phyloP scores from a whole-genome alignment of 2,113 vertebrate genomes.

The Cyanoramphus novaezelandiae region DNA sequence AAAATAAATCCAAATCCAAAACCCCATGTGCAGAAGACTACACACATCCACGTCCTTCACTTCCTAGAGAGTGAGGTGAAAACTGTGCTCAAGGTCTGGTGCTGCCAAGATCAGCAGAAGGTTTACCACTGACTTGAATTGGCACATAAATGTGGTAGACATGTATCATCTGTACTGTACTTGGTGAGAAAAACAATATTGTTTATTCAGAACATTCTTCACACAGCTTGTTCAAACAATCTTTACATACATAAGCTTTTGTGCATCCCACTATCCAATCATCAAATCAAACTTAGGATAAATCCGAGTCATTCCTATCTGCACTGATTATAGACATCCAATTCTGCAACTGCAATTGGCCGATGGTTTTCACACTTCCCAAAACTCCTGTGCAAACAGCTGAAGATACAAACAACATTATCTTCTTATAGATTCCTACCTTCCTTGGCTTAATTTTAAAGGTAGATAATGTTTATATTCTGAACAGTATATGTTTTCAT shows the following conservation, averaged over 20 bases:
- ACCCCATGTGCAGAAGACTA: not conserved
- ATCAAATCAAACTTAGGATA: not conserved
- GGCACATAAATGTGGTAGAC: not conserved
- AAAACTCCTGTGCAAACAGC: not conserved
- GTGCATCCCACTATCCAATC: not conserved
- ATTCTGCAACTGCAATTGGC: not conserved
- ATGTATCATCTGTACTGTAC: not conserved
- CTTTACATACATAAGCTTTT: not conserved
- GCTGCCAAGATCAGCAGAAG: not conserved
- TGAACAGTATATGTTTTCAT: not conserved
- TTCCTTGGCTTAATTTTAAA: not conserved
- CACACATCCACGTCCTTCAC: not conserved
- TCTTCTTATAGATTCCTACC: not conserved
- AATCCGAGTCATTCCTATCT: not conserved
- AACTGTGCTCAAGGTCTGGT: not conserved
- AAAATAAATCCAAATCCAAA: not conserved
- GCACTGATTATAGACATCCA: not conserved
- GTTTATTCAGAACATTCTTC: not conserved
- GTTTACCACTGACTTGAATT: not conserved
- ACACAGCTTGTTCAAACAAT: not conserved
- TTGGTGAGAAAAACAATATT: not conserved
- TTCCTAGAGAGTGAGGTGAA: not conserved
- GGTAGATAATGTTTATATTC: not conserved
- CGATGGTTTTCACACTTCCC: not conserved
- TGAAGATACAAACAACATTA: not conserved